These are phyloP conservation scores for Pteromalus puparum DNA, from an alignment of 1,140 invertebrate genomes.

Conservation along the genomic window DNA sequence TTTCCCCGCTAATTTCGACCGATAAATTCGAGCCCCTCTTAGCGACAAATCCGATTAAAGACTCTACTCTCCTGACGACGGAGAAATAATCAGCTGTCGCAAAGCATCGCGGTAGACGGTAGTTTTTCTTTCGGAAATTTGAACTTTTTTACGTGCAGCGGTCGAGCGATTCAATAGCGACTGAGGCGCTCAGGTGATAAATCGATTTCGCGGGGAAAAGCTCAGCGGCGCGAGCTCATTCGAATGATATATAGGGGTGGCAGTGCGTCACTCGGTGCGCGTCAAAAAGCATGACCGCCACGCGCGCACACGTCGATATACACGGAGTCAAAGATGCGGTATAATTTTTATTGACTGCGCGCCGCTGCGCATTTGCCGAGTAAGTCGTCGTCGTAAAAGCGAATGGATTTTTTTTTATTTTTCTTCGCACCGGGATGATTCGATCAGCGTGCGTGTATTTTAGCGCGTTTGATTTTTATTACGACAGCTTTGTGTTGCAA, in stretches of 20 bases:
- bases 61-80: background rate
- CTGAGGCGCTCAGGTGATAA: background rate
- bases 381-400: background rate
- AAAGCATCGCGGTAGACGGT: too few species aligned
- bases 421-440: too few species aligned
- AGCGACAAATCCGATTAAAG: constrained; percentile 41
- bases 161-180: background rate
- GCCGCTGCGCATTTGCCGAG: background rate
- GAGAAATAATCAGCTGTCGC: too few species aligned
- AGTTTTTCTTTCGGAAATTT: background rate
- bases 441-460: too few species aligned
- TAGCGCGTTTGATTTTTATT: too few species aligned
- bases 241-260: constrained; percentile 4
- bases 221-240: background rate
- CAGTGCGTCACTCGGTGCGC: background rate
- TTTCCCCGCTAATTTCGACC: constrained; percentile 40
- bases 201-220: background rate
- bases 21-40: constrained; percentile 26
- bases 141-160: background rate
- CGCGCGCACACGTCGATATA: background rate
- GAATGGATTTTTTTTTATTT: background rate
- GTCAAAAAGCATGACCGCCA: background rate
- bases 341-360: constrained; percentile 19
- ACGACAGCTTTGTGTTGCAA: too few species aligned
- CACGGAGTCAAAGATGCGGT: background rate